Conservation (phyloP, 2,797 vertebrate species). For the Mus spretus region DNA sequence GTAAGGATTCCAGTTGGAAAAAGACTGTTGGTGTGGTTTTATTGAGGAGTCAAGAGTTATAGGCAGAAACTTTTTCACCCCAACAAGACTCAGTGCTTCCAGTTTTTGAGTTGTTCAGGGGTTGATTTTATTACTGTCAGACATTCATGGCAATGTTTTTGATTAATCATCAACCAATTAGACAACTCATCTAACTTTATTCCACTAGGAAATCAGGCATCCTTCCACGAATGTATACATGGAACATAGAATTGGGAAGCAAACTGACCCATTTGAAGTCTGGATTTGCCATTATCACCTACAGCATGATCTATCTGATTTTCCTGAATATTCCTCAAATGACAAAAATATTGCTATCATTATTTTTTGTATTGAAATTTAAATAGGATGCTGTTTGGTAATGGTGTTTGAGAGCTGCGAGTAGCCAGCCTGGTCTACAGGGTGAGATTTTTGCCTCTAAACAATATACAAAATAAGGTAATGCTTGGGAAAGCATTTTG, state of each 20-base stretch:
- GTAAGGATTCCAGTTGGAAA: not conserved
- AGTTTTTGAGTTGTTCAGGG: not conserved
- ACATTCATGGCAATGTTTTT: not conserved
- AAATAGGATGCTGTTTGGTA: not conserved
- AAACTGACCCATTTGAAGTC: not conserved
- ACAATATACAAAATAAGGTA: not conserved
- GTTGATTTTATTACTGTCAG: not conserved
- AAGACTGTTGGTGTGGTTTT: not conserved
- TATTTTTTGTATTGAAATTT: not conserved
- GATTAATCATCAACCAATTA: not conserved
- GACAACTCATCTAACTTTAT: not conserved
- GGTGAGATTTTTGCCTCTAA: not conserved
- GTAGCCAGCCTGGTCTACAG: not conserved
- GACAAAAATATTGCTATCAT: slow-evolving; percentile 8
- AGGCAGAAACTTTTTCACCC: not conserved
- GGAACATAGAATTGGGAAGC: not conserved
- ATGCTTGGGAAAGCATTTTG: not conserved
- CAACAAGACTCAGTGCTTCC: not conserved
- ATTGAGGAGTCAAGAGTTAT: not conserved
- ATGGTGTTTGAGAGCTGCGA: not conserved
- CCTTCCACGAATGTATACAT: not conserved
- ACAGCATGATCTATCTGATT: not conserved
- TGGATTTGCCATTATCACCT: not conserved
- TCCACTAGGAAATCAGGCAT: not conserved
- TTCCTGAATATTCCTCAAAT: not conserved